Base-by-base conservation (phyloP, 2,797 vertebrate genomes). In the Tragopan temminckii region DNA sequence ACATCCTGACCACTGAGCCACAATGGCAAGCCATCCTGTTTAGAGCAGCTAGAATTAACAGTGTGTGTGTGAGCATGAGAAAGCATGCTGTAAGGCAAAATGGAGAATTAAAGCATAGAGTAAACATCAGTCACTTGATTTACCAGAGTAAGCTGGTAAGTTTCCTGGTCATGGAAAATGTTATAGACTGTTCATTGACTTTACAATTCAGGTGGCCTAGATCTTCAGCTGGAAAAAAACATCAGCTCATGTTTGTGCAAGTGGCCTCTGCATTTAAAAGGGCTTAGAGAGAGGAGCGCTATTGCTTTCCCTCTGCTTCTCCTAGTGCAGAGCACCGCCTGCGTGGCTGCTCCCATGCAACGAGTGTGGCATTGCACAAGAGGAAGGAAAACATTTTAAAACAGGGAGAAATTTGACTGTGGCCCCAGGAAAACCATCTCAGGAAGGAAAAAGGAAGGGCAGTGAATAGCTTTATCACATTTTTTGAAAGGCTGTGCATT, bases 51-150 rank as follows among this genome's bases (percentile, higher is more conserved):
- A 80, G 52, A 79, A 80, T 84, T 72, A 84, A 52, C 36, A 43
- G 67, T 33, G 63, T 29, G n/a, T 38, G 36, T 8, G 50, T 6
- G 38, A 68, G 42, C 42, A 57, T 24, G 53, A 71, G 38, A 72
- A 76, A 77, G 12, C 38, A 64, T 8, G 62, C 50, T 55, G 27
- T 72, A 85, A 87, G 89, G 81, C 38, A 84, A 90, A 91, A 48
- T 2, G 74, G 45, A 88, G 6, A 81, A 79, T 61, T 58, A 75
- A 23, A 77, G 59, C 20, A 77, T 17, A 62, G 68, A 71, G 77
- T 55, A 82, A 85, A 92, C 20, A 8, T 66, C 93, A 64, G 11
- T 70, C 59, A 43, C n/a, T 79, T 7, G 0, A 23, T 79, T 86
- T 81, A 66, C 46, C 0, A 0, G 57, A 76, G 20, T 36, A 88